Percentiles rank a stretch among this genome's conserved stretches.
Conservation (phyloP, 2,888 invertebrate genomes). For the Pseudococcus viburni region DNA sequence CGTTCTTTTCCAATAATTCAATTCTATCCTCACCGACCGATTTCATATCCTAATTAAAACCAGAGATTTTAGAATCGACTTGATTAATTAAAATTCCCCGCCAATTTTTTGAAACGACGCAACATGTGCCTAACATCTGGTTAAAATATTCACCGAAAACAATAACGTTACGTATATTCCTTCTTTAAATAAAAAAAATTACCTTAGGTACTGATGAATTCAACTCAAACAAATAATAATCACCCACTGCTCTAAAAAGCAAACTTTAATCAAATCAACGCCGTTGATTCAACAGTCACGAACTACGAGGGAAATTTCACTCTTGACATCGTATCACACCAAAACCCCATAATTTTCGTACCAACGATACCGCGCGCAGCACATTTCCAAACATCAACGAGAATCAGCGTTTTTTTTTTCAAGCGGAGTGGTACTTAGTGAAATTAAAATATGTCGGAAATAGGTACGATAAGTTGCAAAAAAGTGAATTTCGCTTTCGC, state of each 20-base stretch:
- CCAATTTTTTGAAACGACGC: no score
- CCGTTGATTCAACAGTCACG: slow-evolving; percentile 36
- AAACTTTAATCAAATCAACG: slow-evolving; percentile 33
- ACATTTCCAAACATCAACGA: slow-evolving; percentile 22
- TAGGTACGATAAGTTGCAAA: slow-evolving; percentile 45
- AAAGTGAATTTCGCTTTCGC: slow-evolving; percentile 19
- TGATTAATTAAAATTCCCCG: no score
- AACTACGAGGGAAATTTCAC: not conserved
- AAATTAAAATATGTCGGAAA: slow-evolving; percentile 59
- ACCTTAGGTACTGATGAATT: not conserved
- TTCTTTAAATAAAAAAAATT: not conserved
- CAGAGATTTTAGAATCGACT: no score
- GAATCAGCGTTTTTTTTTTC: slow-evolving; percentile 28
- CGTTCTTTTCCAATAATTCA: no score
- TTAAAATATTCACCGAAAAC: no score
- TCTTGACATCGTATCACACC: slow-evolving; percentile 27
- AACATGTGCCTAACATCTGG: no score
- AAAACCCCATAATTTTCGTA: slow-evolving; percentile 21
- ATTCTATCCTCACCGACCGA: no score
- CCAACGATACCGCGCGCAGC: slow-evolving; percentile 26
- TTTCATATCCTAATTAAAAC: no score
- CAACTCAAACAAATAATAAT: not conserved
- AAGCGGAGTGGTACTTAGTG: slow-evolving; percentile 35
- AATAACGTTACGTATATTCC: not conserved
- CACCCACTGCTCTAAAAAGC: not conserved